phyloP scores from a whole-genome alignment of 2,797 vertebrate genomes.

The Rhinatrema bivittatum region DNA sequence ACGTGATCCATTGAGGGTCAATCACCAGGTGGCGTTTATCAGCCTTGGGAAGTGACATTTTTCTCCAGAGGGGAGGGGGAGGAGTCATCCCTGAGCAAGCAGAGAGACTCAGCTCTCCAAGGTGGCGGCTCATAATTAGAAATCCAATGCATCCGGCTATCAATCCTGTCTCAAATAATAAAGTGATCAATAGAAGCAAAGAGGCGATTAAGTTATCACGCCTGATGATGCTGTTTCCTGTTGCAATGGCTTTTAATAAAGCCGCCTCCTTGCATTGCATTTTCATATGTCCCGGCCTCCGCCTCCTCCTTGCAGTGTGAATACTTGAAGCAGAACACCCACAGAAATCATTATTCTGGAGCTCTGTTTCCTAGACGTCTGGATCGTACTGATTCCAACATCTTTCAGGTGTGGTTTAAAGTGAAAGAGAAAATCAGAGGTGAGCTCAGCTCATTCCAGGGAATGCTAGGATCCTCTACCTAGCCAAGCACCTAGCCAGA shows the following conservation, averaged over 20 bases:
- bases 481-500: too few species aligned
- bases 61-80: slow-evolving; percentile 31
- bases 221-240: slow-evolving; percentile 35
- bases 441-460: slow-evolving; percentile 1
- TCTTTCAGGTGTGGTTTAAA: slow-evolving; percentile 12
- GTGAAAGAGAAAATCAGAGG: slow-evolving; percentile 7
- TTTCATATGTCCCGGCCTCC: slow-evolving; percentile 30
- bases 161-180: slow-evolving; percentile 57
- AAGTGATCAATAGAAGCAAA: slow-evolving; percentile 52
- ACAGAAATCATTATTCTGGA: slow-evolving; percentile 12
- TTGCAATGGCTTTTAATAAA: slow-evolving; percentile 53
- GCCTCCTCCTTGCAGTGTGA: slow-evolving; percentile 22
- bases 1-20: slow-evolving; percentile 67
- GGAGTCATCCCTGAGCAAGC: slow-evolving; percentile 44
- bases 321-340: slow-evolving; percentile 22
- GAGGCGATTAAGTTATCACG: slow-evolving; percentile 55
- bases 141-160: slow-evolving; percentile 53
- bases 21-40: slow-evolving; percentile 60
- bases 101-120: slow-evolving; percentile 54
- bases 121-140: slow-evolving; percentile 56
- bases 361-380: slow-evolving; percentile 20
- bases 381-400: slow-evolving; percentile 12
- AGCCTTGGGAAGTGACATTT: slow-evolving; percentile 51
- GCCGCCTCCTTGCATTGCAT: slow-evolving; percentile 32
- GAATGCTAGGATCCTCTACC: slow-evolving; percentile 9